Percentiles rank a stretch among this genome's conserved stretches.
phyloP scores from a whole-genome alignment of 2,888 invertebrate genomes.

The Abscondita cerata region DNA sequence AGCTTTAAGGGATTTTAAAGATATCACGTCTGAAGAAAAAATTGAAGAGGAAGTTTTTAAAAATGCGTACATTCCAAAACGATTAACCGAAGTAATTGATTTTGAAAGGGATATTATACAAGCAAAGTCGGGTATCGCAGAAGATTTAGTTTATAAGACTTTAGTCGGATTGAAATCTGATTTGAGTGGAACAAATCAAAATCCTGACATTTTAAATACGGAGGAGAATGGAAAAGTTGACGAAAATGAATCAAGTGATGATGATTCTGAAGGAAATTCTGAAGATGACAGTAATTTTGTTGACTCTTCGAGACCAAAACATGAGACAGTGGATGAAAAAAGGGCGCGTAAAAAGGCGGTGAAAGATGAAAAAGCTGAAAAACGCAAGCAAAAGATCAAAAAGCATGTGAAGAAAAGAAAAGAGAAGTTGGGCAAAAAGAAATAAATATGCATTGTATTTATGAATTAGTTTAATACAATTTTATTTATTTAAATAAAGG shows the following conservation, averaged over 20 bases:
- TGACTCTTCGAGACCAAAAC: slow-evolving; percentile 72
- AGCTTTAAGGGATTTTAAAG: slow-evolving; percentile 67
- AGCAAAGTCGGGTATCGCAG: slow-evolving; percentile 75
- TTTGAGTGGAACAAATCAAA: slow-evolving; percentile 73
- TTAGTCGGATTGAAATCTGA: slow-evolving; percentile 84
- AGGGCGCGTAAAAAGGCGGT: slow-evolving; percentile 86
- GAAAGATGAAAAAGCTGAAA: slow-evolving; percentile 88
- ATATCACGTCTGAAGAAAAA: slow-evolving; percentile 75
- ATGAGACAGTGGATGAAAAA: slow-evolving; percentile 83
- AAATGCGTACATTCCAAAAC: slow-evolving; percentile 90
- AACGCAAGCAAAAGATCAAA: slow-evolving; percentile 86
- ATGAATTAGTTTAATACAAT: not conserved
- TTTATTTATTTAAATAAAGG: not conserved
- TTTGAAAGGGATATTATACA: slow-evolving; percentile 85
- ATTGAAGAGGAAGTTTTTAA: slow-evolving; percentile 94
- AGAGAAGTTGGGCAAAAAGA: slow-evolving; percentile 68
- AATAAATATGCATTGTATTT: slow-evolving; percentile 31
- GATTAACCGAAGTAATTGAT: slow-evolving; percentile 87
- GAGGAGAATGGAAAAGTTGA: slow-evolving; percentile 46
- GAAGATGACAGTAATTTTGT: slow-evolving; percentile 63
- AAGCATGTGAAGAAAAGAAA: slow-evolving; percentile 93
- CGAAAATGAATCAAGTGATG: slow-evolving; percentile 51
- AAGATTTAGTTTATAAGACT: slow-evolving; percentile 84
- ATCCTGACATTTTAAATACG: slow-evolving; percentile 67
- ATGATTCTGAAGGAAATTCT: slow-evolving; percentile 51